phyloP scores from a whole-genome alignment of 2,113 vertebrate species.

The Diglossa brunneiventris region DNA sequence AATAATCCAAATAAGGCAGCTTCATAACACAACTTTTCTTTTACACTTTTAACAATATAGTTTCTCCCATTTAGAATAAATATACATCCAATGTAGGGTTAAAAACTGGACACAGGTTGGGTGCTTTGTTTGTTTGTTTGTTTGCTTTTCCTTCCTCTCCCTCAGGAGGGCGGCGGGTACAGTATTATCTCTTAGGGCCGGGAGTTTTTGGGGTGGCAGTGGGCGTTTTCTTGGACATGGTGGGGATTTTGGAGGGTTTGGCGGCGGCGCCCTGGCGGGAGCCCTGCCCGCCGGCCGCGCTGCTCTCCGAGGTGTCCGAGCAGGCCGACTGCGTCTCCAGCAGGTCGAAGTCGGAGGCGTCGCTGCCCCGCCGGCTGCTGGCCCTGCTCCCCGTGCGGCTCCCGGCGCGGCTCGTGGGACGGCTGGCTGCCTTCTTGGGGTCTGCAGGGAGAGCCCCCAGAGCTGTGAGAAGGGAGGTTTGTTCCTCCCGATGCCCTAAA shows the following conservation, averaged over 20 bases:
- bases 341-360: conserved; percentile 94
- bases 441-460: conserved; percentile 61
- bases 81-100: conserved; percentile 80
- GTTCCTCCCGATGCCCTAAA: no score
- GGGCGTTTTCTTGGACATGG: conserved; percentile 90
- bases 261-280: conserved; percentile 78
- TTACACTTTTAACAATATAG: conserved; percentile 85
- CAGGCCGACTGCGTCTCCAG: conserved; percentile 92
- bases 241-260: conserved; percentile 96
- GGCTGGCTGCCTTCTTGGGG: conserved; percentile 86
- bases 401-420: conserved; percentile 88
- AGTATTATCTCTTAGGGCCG: conserved; percentile 83
- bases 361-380: conserved; percentile 92
- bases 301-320: conserved; percentile 94
- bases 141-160: not conserved
- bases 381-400: conserved; percentile 83
- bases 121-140: not conserved
- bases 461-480: accelerated
- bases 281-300: conserved; percentile 75
- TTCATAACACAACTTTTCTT: conserved; percentile 84
- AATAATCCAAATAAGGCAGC: conserved; percentile 89
- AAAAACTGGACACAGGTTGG: conserved; percentile 53
- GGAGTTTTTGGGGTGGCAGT: conserved; percentile 86
- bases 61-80: conserved; percentile 80
- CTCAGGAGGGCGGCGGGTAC: not conserved